phyloP scores from a whole-genome alignment of 2,797 vertebrate species.

The Mus caroli region DNA sequence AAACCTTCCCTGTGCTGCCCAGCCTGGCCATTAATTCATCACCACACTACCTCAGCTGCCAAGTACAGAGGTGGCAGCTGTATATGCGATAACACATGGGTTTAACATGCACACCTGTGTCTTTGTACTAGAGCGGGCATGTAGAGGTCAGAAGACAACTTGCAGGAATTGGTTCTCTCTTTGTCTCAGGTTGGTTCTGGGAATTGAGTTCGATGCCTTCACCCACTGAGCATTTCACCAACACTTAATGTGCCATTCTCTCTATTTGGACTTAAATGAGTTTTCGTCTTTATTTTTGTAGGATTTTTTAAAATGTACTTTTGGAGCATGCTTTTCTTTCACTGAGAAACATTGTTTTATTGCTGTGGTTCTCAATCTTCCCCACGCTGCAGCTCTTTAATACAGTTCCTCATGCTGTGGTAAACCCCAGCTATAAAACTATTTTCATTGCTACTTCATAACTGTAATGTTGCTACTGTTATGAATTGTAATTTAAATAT shows the following conservation, averaged over 20 bases:
- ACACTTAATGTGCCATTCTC: background rate
- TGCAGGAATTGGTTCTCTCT: background rate
- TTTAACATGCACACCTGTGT: background rate
- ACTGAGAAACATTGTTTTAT: background rate
- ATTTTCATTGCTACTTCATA: background rate
- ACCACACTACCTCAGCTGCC: background rate
- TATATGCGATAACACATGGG: background rate
- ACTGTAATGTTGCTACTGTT: background rate
- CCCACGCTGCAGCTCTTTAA: background rate
- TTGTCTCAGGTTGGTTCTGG: background rate
- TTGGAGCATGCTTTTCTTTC: background rate
- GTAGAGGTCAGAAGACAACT: background rate
- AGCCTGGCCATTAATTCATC: background rate
- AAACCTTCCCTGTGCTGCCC: background rate
- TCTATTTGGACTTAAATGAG: background rate
- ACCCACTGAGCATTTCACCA: background rate
- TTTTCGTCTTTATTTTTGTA: conserved; percentile 1
- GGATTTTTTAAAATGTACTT: background rate
- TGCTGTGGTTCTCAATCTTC: background rate
- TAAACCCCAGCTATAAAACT: background rate
- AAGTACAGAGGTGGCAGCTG: background rate
- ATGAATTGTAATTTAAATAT: too few relatives aligned
- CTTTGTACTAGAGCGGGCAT: background rate
- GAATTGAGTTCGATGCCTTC: background rate
- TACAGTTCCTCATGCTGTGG: background rate